Evolutionary conservation across 2,797 vertebrate genomes (phyloP).

Genomic region (Falco columbarius): DNA sequence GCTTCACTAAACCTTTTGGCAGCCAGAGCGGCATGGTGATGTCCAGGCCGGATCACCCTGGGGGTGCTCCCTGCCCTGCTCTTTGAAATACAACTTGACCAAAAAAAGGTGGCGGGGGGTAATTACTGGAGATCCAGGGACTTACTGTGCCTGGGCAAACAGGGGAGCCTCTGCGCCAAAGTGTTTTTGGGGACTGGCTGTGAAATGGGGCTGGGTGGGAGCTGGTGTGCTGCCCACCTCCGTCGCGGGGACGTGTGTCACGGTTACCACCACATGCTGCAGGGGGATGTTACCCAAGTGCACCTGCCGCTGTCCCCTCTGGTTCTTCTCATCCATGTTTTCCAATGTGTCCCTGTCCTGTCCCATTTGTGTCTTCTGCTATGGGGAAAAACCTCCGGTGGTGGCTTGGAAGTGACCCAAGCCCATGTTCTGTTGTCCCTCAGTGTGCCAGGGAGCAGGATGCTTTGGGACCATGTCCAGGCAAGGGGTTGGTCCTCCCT

Average conservation of each 20-base stretch:
- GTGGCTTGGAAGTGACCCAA: not conserved
- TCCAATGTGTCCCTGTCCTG: not conserved
- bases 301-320: not conserved
- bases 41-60: not conserved
- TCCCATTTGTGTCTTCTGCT: not conserved
- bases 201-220: not conserved
- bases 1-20: not conserved
- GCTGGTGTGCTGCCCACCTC: not conserved
- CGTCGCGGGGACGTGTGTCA: accelerated
- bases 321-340: not conserved
- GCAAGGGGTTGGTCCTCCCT: not conserved
- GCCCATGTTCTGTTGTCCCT: not conserved
- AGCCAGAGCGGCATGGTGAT: accelerated
- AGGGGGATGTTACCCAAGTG: not conserved
- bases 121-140: not conserved
- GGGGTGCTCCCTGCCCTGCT: not conserved
- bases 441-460: not conserved
- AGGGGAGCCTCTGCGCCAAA: not conserved
- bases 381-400: not conserved
- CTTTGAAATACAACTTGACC: not conserved
- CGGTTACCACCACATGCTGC: accelerated
- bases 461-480: not conserved
- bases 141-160: not conserved
- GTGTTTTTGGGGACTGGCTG: not conserved
- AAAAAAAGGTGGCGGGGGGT: not conserved